phyloP scores from a whole-genome alignment of 2,113 vertebrate species.

The Amblyopsis rosae region DNA sequence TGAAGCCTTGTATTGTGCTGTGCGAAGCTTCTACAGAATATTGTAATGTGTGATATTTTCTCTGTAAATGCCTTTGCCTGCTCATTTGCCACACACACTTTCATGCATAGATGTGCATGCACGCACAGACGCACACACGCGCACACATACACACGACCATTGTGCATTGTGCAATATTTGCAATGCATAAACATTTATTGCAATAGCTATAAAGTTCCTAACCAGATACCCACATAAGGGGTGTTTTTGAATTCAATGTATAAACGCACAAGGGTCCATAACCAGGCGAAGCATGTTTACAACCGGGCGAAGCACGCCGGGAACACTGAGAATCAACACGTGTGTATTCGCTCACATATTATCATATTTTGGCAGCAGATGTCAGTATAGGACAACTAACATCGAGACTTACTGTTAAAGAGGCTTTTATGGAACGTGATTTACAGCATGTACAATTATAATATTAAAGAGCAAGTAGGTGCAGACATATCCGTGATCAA shows the following conservation, averaged over 20 bases:
- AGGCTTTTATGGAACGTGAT: no score
- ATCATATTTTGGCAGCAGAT: no score
- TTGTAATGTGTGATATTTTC: neutral
- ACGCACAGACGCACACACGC: no score
- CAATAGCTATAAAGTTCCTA: neutral
- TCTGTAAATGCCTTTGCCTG: neutral
- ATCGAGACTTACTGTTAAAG: no score
- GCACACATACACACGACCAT: conserved; percentile 22
- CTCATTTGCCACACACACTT: neutral
- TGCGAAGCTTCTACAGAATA: neutral
- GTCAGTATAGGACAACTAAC: no score
- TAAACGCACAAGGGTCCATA: no score
- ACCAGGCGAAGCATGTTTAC: no score
- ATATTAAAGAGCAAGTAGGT: neutral
- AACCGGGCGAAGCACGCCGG: no score
- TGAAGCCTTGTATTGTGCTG: neutral
- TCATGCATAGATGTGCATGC: conserved; percentile 52
- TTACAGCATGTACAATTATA: neutral
- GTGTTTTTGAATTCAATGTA: no score
- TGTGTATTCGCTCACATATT: no score
- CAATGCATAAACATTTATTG: neutral
- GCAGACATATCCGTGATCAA: neutral
- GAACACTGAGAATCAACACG: no score
- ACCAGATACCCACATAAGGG: no score
- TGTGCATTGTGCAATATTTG: neutral